Evolutionary conservation across 2,888 invertebrate genomes (phyloP), one percentile per base, ranked within the genome.

Genomic region (Eretmocerus hayati): DNA sequence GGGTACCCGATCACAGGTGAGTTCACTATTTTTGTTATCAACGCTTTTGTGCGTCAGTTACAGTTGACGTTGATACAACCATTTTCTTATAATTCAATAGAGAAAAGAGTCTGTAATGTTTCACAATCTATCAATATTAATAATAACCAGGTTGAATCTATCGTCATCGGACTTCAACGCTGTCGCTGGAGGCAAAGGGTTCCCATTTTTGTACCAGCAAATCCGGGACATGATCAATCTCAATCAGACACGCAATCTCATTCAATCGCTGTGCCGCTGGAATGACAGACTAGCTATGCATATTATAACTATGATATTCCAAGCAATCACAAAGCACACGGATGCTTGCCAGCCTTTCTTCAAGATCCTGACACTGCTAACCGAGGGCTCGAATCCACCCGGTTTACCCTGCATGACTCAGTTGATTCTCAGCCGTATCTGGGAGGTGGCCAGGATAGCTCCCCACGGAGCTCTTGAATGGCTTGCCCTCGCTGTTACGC

Each of bases 301-400:
- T 67, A 87, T 95, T 43, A 85, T 94, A 44, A 83, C 83, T 58
- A 90, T 90, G 87, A 83, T 94, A 56, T 92, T 94, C 63, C 85
- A 87, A 63, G 88, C 91, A 2, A 91, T 94, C 56, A 87, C 87
- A 44, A 88, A 92, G 60, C 88, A 92, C 72, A 85, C 89, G 1
- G 94, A 94, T 75, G 87, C 88, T 65, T 90, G 90, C 64, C 86
- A 90, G 55, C 89, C 93, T 16, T 94, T 93, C 74, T 94, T 94
- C 75, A 93, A 93, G 72, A 75, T 94, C 52, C 77, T 95, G 46
- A 90, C 93, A 2, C 74, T 92, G 62, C 71, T 94, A 56, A 91
- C 91, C 36, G 94, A 94, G 71, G 84, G 83, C 33, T 84, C 85
- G 50, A 83, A 84, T 16, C 79, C 87, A 1, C 83, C 86, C 4